Percentiles rank a stretch among this genome's conserved stretches.
phyloP scores from a whole-genome alignment of 2,888 invertebrate species.

The Steinernema scapterisci region DNA sequence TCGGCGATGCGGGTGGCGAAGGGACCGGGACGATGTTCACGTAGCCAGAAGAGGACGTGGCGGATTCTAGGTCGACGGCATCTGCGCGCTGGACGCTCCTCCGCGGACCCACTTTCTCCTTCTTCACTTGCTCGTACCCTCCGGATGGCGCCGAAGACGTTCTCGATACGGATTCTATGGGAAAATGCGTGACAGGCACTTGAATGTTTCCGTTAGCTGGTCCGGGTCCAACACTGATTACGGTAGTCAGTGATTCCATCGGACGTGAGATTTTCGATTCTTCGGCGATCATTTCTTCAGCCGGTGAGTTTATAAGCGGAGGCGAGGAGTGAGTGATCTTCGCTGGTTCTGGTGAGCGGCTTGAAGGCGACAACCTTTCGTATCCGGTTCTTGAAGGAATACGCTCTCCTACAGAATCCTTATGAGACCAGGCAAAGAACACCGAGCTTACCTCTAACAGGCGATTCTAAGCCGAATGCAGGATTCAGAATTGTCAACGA shows the following conservation, averaged over 20 bases:
- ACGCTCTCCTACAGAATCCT: neutral
- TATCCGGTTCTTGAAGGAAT: neutral
- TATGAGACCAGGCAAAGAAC: neutral
- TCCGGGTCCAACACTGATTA: neutral
- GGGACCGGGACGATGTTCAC: constrained; percentile 16
- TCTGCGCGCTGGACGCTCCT: constrained; percentile 12
- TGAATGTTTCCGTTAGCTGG: neutral
- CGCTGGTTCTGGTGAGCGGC: too few relatives aligned
- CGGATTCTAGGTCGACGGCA: constrained; percentile 5
- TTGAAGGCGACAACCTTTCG: neutral
- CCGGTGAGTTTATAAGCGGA: too few relatives aligned
- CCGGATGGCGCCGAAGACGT: neutral
- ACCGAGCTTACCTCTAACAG: neutral
- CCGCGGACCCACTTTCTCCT: constrained; percentile 3
- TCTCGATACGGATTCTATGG: neutral
- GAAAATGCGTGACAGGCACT: neutral
- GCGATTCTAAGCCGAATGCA: neutral
- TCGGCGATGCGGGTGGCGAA: neutral
- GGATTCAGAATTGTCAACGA: constrained; percentile 6
- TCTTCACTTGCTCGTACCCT: neutral
- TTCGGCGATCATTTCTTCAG: too few relatives aligned
- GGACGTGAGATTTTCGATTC: too few relatives aligned
- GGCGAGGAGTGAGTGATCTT: too few relatives aligned
- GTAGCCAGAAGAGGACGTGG: constrained; percentile 2
- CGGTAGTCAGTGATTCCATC: constrained; percentile 7